These are phyloP conservation scores for Zaprionus camerounensis DNA, from an alignment of 1,140 invertebrate genomes.

Conservation along the genomic window DNA sequence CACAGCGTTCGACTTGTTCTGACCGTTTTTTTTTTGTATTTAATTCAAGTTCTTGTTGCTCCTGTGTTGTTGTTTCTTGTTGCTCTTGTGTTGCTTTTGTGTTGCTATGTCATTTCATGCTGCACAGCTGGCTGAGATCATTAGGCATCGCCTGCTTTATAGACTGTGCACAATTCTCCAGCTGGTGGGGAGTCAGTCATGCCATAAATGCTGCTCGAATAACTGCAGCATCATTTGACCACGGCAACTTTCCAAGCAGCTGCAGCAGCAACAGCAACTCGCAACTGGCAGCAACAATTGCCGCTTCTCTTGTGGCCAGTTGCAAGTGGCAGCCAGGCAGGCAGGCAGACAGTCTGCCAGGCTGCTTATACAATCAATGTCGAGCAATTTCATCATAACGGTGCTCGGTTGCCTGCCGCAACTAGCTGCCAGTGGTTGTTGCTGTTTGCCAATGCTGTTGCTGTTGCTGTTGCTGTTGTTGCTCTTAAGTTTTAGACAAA, in stretches of 20 bases:
- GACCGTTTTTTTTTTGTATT: background rate
- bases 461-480: background rate
- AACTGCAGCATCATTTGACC: constrained; percentile 79
- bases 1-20: constrained; percentile 19
- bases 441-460: background rate
- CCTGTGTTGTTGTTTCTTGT: background rate
- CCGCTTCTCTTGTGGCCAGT: constrained; percentile 14
- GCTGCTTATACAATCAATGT: constrained; percentile 53
- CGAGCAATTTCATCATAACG: constrained; percentile 55
- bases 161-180: constrained; percentile 31
- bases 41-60: background rate
- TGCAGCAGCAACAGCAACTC: constrained; percentile 49
- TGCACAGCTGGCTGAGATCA: constrained; percentile 41
- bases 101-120: constrained; percentile 37
- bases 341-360: constrained; percentile 17
- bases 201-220: constrained; percentile 71
- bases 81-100: background rate
- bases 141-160: constrained; percentile 46
- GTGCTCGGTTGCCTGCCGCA: constrained; percentile 18
- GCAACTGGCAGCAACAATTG: constrained; percentile 41
- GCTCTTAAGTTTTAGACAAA: constrained; percentile 3
- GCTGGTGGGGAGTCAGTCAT: constrained; percentile 49
- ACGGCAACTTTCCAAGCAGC: constrained; percentile 66
- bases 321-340: constrained; percentile 24
- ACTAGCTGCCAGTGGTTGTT: constrained; percentile 8